Percentiles rank a stretch among this genome's conserved stretches.
Evolutionary conservation across 2,797 vertebrate genomes (phyloP).

Genomic region (Pseudotriccus pelzelni): DNA sequence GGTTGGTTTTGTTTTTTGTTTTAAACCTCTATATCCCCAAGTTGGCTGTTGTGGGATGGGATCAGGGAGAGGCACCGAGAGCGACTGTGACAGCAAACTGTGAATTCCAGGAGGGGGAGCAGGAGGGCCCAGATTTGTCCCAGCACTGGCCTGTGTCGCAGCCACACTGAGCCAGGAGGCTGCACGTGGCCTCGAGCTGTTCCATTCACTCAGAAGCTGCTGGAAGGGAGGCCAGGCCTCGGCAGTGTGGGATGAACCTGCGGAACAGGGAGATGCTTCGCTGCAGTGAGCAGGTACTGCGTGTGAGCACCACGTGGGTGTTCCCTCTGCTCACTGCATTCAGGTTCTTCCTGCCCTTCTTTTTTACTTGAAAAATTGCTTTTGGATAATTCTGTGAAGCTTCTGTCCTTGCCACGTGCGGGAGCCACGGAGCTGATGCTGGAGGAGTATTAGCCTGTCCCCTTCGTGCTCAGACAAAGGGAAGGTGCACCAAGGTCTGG

Average conservation of each 20-base stretch:
- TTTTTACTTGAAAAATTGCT: constrained; percentile 34
- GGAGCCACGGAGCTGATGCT: not conserved
- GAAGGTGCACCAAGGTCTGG: fast-evolving
- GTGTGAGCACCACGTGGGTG: not conserved
- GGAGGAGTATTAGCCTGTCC: not conserved
- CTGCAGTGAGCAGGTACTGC: not conserved
- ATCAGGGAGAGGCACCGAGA: not conserved
- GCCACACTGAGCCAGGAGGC: not conserved
- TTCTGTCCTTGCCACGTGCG: not conserved
- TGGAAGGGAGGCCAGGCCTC: not conserved
- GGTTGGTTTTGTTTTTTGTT: not conserved
- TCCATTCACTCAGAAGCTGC: not conserved
- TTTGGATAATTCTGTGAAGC: not conserved
- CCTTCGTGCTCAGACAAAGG: fast-evolving
- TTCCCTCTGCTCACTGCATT: not conserved
- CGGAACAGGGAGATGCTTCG: not conserved
- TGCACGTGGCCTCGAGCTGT: not conserved
- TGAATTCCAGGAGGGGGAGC: not conserved
- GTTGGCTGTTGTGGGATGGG: not conserved
- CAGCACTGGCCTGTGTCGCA: fast-evolving
- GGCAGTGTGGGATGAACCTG: not conserved
- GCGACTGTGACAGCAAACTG: not conserved
- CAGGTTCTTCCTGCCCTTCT: not conserved
- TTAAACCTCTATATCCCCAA: too few relatives aligned
- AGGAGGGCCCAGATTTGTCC: not conserved